Base-by-base conservation (phyloP, 2,113 vertebrate genomes). In the Oryzias celebensis region DNA sequence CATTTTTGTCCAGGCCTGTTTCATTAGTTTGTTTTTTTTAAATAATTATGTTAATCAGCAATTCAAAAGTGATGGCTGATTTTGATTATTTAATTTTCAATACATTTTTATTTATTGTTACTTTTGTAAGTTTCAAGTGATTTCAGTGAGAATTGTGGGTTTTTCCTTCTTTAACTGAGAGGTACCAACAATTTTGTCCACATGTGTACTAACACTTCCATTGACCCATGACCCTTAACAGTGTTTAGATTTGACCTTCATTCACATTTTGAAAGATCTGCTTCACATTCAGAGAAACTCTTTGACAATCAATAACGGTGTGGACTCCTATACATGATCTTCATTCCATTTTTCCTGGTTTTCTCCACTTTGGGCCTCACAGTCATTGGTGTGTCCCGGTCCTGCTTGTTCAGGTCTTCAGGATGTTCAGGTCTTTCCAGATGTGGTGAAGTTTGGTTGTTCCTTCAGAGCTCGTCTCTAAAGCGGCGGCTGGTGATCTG, bases 351-450 rank as follows among this genome's bases (percentile, higher is more conserved):
- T 14, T 44, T 45, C 10, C 22, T 2, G 10, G 23, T 22, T 26
- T 14, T 43, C 23, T 47, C 56, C 6, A 26, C 23, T 26, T 46
- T 24, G 14, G 42, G 42, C 56, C 56, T 26, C 23, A 58, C 42
- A 12, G 56, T 20, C 14, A 24, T 10, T 7, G 3, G 42, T 17
- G 43, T 43, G 7, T 46, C 56, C 10, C 22, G 3, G 43, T 26
- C 42, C 17, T 58, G 22, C n/a, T 46, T 58, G 43, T 16, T 57
- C 41, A 57, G 55, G 42, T 57, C 55, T 10, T 57, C 55, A 7
- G 41, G 41, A 57, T 23, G 20, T 45, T 57, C 14, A 57, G 42
- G 18, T 57, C 55, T 17, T 22, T 57, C 18, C 55, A 45, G 55
- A 8, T 10, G 14, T 41, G 20, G 15, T 44, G 55, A 16, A 10